Evolutionary conservation across 2,888 invertebrate species (phyloP).

Genomic region (Periphyllus acericola): DNA sequence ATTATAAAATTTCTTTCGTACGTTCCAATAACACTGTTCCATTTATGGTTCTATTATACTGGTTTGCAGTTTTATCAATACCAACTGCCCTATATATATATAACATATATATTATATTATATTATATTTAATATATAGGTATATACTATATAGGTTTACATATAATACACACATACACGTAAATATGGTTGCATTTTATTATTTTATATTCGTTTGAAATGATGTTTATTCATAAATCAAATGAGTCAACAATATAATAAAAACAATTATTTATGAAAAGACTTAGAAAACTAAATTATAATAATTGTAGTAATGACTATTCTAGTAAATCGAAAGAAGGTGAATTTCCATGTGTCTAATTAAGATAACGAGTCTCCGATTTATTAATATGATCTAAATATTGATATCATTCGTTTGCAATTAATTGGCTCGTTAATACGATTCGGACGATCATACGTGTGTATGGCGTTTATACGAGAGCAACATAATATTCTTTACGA

Average conservation of each 20-base stretch:
- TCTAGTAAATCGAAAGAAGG: background rate
- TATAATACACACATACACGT: background rate
- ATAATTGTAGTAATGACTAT: background rate
- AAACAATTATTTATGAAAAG: background rate
- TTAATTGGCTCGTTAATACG: background rate
- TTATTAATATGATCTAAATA: background rate
- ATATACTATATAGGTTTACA: background rate
- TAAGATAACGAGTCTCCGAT: background rate
- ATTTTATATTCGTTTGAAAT: background rate
- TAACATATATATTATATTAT: background rate
- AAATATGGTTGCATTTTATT: background rate
- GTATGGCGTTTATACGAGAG: background rate
- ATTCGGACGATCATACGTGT: background rate
- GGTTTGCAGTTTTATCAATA: conserved; percentile 45
- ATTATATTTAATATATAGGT: background rate
- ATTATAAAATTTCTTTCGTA: conserved; percentile 27
- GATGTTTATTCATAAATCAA: conserved; percentile 22
- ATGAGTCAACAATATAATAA: background rate
- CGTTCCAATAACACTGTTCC: conserved; percentile 35
- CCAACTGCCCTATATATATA: conserved; percentile 27
- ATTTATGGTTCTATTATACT: conserved; percentile 51
- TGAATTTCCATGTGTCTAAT: background rate
- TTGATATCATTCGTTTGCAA: background rate
- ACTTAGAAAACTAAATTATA: background rate
- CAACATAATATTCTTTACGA: background rate